These are phyloP conservation scores for Barbus barbus DNA, from an alignment of 2,113 vertebrate species.

Conservation along the genomic window DNA sequence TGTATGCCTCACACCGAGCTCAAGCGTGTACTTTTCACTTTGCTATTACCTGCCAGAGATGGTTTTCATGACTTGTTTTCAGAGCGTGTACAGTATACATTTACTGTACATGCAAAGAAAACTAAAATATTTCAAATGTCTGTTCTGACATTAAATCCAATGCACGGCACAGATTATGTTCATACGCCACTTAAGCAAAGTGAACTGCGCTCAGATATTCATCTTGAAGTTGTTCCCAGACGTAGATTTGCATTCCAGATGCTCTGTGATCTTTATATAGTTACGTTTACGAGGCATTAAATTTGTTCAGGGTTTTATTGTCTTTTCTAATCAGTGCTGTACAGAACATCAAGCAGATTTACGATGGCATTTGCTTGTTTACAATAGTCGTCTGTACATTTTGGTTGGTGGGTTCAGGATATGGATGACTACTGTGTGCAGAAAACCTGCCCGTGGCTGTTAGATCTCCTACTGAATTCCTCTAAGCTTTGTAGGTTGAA, in stretches of 20 bases:
- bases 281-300: conserved; percentile 55
- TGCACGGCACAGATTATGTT: background rate
- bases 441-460: conserved; percentile 54
- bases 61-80: background rate
- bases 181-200: background rate
- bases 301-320: conserved; percentile 20
- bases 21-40: conserved; percentile 2
- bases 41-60: background rate
- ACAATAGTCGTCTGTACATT: background rate
- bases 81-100: background rate
- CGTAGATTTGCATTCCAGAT: conserved; percentile 63
- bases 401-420: background rate
- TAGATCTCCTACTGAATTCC: conserved; percentile 62
- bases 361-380: conserved; percentile 5
- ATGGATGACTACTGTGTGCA: conserved; percentile 38
- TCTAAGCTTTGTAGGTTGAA: conserved; percentile 53
- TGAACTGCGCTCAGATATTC: conserved; percentile 42
- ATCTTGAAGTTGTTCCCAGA: conserved; percentile 66
- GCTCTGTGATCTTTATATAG: conserved; percentile 50
- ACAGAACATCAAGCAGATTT: conserved; percentile 18
- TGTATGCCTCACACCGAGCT: background rate
- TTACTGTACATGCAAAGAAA: background rate
- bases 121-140: background rate
- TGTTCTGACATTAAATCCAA: background rate
- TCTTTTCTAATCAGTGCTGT: conserved; percentile 47